These are phyloP conservation scores for Pristionchus exspectatus DNA, from an alignment of 2,888 invertebrate species.

Conservation along the genomic window DNA sequence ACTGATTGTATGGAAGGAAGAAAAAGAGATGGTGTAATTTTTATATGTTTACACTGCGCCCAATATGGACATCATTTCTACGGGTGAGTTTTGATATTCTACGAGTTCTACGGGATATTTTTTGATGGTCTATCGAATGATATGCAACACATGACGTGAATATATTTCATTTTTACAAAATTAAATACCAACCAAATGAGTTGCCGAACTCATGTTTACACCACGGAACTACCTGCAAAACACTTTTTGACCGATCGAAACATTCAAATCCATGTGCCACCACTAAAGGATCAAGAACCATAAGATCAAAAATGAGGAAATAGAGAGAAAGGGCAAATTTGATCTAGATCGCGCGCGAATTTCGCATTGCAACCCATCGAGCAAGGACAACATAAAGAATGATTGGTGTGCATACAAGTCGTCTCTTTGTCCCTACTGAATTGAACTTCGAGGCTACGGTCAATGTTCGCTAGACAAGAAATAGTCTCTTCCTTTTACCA, in stretches of 20 bases:
- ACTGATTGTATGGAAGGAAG: background rate
- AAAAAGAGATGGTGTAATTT: background rate
- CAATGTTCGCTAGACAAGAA: background rate
- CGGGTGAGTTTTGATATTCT: too few species aligned
- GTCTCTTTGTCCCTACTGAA: background rate
- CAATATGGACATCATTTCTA: too few species aligned
- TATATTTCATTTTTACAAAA: too few species aligned
- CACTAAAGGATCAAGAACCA: background rate
- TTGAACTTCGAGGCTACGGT: background rate
- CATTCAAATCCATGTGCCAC: background rate
- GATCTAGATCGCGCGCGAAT: constrained; percentile 40
- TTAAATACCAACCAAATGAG: too few species aligned
- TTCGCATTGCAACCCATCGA: background rate
- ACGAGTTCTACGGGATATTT: too few species aligned
- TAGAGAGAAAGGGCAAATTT: background rate
- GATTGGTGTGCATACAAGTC: constrained; percentile 18
- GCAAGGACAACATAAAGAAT: constrained; percentile 32
- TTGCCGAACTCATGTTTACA: too few species aligned
- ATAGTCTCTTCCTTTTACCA: background rate
- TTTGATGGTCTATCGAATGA: too few species aligned
- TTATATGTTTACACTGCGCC: too few species aligned
- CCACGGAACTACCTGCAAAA: too few species aligned
- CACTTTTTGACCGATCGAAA: too few species aligned
- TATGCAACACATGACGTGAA: too few species aligned
- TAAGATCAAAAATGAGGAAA: background rate